Evolutionary conservation across 2,888 invertebrate species (phyloP), one percentile per base, ranked within the genome.

Genomic region (Silvanus unidentatus): DNA sequence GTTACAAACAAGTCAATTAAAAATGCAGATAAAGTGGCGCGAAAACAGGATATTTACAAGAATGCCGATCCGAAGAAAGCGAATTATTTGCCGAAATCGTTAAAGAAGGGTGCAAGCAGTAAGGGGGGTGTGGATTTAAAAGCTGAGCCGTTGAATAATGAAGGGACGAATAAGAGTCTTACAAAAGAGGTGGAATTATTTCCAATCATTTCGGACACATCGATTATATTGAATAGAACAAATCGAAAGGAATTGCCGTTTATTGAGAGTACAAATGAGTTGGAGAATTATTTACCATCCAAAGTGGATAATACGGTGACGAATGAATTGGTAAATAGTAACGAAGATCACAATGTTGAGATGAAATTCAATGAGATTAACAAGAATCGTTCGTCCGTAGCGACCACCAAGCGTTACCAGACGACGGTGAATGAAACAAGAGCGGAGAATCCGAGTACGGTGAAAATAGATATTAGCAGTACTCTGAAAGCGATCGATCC

Each of bases 161-260:
- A 39, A 36, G 13, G 44, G 42, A n/a, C 30, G 45, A 12, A 13
- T 12, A 12, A 9, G 49, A 58, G 58, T n/a, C 45, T 68, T 22
- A 62, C 57, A 9, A 70, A 70, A 55, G 70, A 71, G 58, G 57
- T 69, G 9, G 68, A 67, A 56, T 58, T 68, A 54, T 62, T 64
- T 46, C 66, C 70, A 1, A 53, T 66, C 15, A 52, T 61, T 14
- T 52, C 59, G 12, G 64, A 65, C 39, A 54, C 63, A 9, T 59
- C 63, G 22, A 45, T 62, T 12, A 66, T 66, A 54, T 51, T 71
- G 38, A 71, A 70, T 47, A 53, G 72, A 45, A 72, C 71, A 1
- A 64, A 66, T 49, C 56, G 72, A 42, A 72, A 72, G 52, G 66
- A 71, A 48, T 47, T 70, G 11, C 71, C 71, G 5, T 52, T 58